Base-by-base conservation (phyloP, 2,888 invertebrate genomes). In the Lepidocyrtoides sp. region DNA sequence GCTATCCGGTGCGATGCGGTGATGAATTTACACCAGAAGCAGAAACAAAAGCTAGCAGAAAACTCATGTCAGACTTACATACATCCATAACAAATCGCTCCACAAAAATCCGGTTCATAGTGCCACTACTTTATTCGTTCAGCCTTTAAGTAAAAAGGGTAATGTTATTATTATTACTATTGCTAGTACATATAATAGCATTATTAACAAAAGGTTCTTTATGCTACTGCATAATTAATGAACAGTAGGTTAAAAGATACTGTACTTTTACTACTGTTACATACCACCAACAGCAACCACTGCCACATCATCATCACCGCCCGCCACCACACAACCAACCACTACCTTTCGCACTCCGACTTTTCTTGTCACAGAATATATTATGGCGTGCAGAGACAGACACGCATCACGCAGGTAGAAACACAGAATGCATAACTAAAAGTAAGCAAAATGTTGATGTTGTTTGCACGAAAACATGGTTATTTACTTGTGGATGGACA, bases 191-290 rank as follows among this genome's bases (percentile, higher is more conserved):
- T 23, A n/a, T 77, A 48, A 77, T 77, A 17, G 51, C 17, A 77
- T 51, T 51, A 77, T 77, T 29, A 77, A 77, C 77, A 54, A 51
- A 77, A 29, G 14, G 29, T 29, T 48, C 10, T 77, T 83, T 57
- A 54, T 75, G 57, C 23, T 57, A 26, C 26, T 85, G 36, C 57
- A 85, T 85, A 75, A 85, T 75, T 75, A 85, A 85, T 85, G 85
- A 85, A 85, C 57, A 41, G 4, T 29, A 29, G 63, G 82, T 63
- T 77, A 51, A 51, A 51, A 77, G 48, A 77, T 77, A 51, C 77
- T 77, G 26, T 29, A 29, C n/a, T n/a, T n/a, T n/a, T n/a, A n/a
- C 77, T 32, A 7, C 77, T 32, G 5, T 29, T 51, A 51, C 12
- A 54, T 57, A 57, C 82, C 60, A 41, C 82, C 23, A 82, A 32